A percentile compares a stretch with the other conserved stretches of the same genome.
Conservation (phyloP, 2,797 vertebrate species). For the Myotis daubentonii region DNA sequence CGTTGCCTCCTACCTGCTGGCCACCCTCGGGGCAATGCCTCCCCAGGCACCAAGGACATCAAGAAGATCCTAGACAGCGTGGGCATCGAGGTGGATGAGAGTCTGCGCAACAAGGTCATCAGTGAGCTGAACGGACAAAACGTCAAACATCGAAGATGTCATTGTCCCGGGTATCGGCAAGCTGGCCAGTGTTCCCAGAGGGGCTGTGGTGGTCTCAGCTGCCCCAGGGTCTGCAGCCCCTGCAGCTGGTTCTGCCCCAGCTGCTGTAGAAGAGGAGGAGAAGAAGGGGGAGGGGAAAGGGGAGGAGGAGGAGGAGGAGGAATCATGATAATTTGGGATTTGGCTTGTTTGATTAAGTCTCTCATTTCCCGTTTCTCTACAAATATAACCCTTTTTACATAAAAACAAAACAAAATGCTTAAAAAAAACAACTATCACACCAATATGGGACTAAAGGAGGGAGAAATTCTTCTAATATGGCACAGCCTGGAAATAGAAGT, state of each 20-base stretch:
- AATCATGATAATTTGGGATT: conserved; percentile 97
- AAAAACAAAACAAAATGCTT: too few species aligned
- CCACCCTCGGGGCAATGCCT: conserved; percentile 66
- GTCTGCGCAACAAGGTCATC: conserved; percentile 93
- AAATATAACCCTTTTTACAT: background rate
- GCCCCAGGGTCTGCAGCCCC: conserved; percentile 84
- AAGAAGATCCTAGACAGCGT: background rate
- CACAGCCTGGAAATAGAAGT: background rate
- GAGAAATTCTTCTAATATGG: background rate
- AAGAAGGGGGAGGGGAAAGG: conserved; percentile 73
- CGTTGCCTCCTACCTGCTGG: too few species aligned
- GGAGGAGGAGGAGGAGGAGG: conserved; percentile 91
- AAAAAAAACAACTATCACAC: background rate
- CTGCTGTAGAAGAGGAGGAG: conserved; percentile 91
- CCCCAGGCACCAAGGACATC: background rate
- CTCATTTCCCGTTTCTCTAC: background rate
- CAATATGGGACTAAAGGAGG: background rate
- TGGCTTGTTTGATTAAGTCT: conserved; percentile 91
- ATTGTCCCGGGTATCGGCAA: conserved; percentile 82
- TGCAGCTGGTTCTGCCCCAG: conserved; percentile 83
- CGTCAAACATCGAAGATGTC: conserved; percentile 89
- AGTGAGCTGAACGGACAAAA: conserved; percentile 94
- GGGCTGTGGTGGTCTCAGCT: conserved; percentile 6
- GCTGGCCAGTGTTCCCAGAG: too few species aligned
- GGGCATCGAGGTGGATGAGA: conserved; percentile 89